These are phyloP conservation scores for Trachelus stipa DNA, from an alignment of 2,888 invertebrate genomes.

Conservation along the genomic window DNA sequence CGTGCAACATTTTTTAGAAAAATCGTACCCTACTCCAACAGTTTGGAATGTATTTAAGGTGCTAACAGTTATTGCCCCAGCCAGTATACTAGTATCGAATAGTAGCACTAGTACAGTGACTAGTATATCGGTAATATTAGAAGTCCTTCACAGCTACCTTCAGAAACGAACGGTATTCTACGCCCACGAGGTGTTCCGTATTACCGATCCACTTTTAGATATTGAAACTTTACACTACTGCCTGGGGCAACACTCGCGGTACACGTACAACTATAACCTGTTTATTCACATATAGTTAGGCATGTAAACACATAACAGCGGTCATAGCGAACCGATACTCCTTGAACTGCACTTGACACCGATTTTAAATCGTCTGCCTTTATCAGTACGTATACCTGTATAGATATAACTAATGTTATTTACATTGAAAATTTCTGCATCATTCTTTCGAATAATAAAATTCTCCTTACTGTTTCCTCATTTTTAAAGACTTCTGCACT, in stretches of 20 bases:
- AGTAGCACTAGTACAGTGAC: neutral
- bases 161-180: neutral
- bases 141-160: neutral
- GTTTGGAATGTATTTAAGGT: too few species aligned
- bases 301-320: neutral
- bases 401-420: neutral
- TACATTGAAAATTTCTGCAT: neutral
- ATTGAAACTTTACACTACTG: neutral
- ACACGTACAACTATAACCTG: neutral
- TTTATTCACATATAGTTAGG: neutral
- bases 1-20: too few species aligned
- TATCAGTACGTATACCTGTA: neutral
- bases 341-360: neutral
- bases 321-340: neutral
- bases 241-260: neutral
- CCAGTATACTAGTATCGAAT: neutral
- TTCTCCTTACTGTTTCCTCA: neutral
- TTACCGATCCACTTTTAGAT: neutral
- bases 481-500: neutral
- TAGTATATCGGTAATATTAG: neutral
- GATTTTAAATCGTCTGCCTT: neutral
- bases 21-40: too few species aligned
- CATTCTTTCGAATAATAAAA: neutral
- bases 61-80: neutral
- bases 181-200: neutral